Base-by-base conservation (phyloP, 1,140 invertebrate species). In the Drosophila yakuba region DNA sequence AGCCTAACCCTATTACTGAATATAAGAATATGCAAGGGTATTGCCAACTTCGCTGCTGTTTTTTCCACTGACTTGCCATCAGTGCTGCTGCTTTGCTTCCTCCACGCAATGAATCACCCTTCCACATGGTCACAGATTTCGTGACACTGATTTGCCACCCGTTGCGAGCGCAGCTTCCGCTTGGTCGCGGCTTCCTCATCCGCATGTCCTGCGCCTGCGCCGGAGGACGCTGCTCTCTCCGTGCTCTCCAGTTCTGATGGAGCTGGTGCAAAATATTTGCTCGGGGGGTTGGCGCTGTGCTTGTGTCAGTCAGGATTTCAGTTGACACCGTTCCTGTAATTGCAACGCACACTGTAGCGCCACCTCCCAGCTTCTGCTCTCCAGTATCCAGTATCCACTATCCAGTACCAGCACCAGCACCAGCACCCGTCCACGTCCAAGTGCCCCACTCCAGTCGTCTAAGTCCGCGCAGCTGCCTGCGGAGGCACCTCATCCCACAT, bases 271-370 rank as follows among this genome's bases (percentile, higher is more conserved):
- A 71, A 72, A 71, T 72, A 71, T 71, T 72, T 71, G 68, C 66
- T 72, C 57, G 82, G 75, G 69, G 75, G 68, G 75, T 84, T 69
- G 84, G 52, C 76, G 82, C 58, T 89, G 76, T 80, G 84, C 74
- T 71, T 83, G 76, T 83, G 84, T 74, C 80, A 83, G 84, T 78
- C 73, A 52, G 84, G 77, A 80, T 64, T 84, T 76, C 64, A 74
- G 80, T 80, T 88, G 84, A 89, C 84, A 88, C 77, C 80, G 80
- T 89, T 89, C 76, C 64, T 78, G 84, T 80, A 78, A 78, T 71
- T 83, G 84, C 84, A 88, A 88, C 80, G 80, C 72, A 77, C 75
- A 64, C 71, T 62, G 36, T 58, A 48, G 39, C 61, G 59, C 48
- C 51, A 68, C 74, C 68, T 78, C 78, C 74, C 54, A 55, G 59